A percentile compares a stretch with the other conserved stretches of the same genome.
Evolutionary conservation across 2,888 invertebrate genomes (phyloP).

Genomic region (Drosophila vallismaia): DNA sequence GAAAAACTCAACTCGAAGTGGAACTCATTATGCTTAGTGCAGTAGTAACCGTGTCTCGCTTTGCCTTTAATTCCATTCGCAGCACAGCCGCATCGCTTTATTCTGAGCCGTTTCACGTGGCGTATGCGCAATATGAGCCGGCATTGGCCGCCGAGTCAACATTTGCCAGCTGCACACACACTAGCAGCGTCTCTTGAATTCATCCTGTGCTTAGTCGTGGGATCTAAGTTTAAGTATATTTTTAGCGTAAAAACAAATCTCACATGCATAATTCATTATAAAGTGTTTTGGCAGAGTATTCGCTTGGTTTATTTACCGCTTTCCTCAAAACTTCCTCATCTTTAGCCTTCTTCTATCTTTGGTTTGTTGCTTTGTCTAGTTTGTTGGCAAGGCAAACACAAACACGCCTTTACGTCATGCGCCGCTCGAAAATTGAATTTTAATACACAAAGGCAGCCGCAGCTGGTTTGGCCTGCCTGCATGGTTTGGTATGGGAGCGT

Average conservation of each 20-base stretch:
- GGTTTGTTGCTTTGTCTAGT: conserved; percentile 47
- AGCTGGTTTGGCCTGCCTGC: conserved; percentile 1
- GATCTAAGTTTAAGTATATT: conserved; percentile 3
- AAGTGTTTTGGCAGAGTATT: conserved; percentile 10
- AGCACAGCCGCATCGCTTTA: conserved; percentile 41
- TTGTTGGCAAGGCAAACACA: conserved; percentile 65
- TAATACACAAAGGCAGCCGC: conserved; percentile 72
- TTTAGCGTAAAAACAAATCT: not conserved
- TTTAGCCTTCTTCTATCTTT: conserved; percentile 1
- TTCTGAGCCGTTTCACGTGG: conserved; percentile 33
- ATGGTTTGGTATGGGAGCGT: not conserved
- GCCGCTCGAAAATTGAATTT: conserved; percentile 80
- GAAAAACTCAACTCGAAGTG: conserved; percentile 28
- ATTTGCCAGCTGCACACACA: conserved; percentile 41
- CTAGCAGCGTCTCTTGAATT: conserved; percentile 39
- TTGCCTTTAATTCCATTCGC: conserved; percentile 61
- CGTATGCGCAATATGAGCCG: conserved; percentile 44
- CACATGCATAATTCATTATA: not conserved
- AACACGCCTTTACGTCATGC: conserved; percentile 73
- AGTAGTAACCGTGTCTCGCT: conserved; percentile 33
- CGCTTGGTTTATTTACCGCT: conserved; percentile 6
- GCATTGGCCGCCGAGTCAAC: conserved; percentile 38
- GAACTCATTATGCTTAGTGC: conserved; percentile 64
- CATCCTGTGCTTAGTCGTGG: conserved; percentile 15
- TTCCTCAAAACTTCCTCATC: not conserved